Base-by-base conservation (phyloP, 2,113 vertebrate genomes). In the Symphodus melops region DNA sequence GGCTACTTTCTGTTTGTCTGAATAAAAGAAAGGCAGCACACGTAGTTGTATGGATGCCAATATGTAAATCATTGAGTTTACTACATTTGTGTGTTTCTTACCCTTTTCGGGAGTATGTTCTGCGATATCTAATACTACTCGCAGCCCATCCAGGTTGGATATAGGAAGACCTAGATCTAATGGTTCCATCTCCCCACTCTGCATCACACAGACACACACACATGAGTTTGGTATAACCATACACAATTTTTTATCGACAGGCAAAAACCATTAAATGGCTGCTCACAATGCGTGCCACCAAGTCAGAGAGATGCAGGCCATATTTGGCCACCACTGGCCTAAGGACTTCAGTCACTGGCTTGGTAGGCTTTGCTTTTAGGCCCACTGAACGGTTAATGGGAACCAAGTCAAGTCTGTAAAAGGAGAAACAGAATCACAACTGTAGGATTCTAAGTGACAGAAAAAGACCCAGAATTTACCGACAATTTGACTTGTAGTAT, bases 381-480 rank as follows among this genome's bases (percentile, higher is more conserved):
- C 98, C 97, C 84, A 99, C 97, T 0, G 98, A 99, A 52, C 97
- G 95, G 84, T 98, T 98, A 79, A 99, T 99, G 5, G 98, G 98
- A 81, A 99, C 96, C 76, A 99, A 96, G 87, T 99, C 98, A 46
- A 99, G 92, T 86, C 98, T 99, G 81, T 51, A 83, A 58, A 62
- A 17, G 13, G 28, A 16, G 41, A 44, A 6, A 59, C 1, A 59
- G 23, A 17, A 5, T 48, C 17, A 14, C 13, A 46, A 12, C 12
- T 16, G 12, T 16, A 14, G 12, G 14, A 4, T 12, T 14, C 44
- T 5, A 1, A 17, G 13, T 12, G 11, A 41, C 39, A 41, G 4
- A 41, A 11, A 11, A 41, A 36, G 14, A 19, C 51, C 3, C 28
- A 53, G 9, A 21, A 9, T 4, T 63, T 64, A 4, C 20, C 48